These are phyloP conservation scores for Mesembrinibis cayennensis DNA, from an alignment of 2,113 vertebrate species.

Conservation along the genomic window DNA sequence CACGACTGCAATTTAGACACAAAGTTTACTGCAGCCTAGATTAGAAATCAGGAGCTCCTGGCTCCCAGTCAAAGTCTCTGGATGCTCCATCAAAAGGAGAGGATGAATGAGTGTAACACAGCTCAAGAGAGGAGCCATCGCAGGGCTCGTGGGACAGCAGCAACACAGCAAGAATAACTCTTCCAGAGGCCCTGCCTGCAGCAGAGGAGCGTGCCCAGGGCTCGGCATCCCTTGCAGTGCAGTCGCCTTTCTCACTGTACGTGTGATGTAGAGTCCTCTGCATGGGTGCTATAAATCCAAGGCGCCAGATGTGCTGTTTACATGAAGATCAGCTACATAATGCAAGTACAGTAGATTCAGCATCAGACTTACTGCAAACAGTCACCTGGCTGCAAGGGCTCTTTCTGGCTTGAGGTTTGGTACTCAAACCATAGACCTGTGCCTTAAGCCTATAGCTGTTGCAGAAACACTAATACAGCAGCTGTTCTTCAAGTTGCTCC, in stretches of 20 bases:
- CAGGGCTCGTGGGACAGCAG: background rate
- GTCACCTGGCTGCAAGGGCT: background rate
- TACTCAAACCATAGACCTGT: background rate
- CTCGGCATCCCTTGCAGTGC: background rate
- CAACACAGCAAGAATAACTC: background rate
- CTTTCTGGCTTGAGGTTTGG: background rate
- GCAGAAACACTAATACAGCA: background rate
- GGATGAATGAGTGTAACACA: background rate
- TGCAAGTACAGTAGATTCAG: background rate
- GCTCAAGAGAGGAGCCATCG: background rate
- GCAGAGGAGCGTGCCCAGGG: background rate
- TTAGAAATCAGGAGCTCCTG: background rate
- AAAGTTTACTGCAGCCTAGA: background rate
- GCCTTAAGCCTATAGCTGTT: background rate
- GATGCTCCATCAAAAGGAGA: background rate
- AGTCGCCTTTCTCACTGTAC: background rate
- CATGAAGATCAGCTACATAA: background rate
- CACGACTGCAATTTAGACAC: background rate
- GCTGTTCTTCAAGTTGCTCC: background rate
- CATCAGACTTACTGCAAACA: background rate
- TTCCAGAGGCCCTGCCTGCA: background rate
- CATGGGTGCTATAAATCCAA: background rate
- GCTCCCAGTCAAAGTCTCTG: background rate
- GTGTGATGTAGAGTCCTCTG: background rate
- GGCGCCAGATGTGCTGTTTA: background rate